Evolutionary conservation across 1,140 invertebrate genomes (phyloP).

Genomic region (Lerema accius): DNA sequence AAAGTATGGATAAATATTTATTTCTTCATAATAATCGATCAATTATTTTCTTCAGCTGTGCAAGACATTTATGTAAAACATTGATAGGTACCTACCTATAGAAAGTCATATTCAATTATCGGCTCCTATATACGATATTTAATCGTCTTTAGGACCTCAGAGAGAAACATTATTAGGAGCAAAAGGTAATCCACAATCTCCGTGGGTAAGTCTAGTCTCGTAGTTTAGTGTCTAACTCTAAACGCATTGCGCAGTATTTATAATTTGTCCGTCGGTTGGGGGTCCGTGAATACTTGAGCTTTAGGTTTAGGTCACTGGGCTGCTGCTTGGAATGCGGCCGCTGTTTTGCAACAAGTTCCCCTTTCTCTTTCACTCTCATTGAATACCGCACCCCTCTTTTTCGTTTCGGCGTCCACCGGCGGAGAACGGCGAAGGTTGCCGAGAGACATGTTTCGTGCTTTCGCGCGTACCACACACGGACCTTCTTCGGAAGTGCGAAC

Average conservation of each 20-base stretch:
- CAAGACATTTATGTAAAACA: too few species aligned
- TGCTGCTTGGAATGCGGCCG: constrained; percentile 68
- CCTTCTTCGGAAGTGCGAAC: constrained; percentile 63
- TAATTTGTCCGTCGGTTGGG: constrained; percentile 10
- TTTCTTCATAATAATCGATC: too few species aligned
- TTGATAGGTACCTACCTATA: too few species aligned
- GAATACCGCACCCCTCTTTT: constrained; percentile 35
- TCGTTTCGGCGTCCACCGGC: constrained; percentile 35
- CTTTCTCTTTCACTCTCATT: constrained; percentile 53
- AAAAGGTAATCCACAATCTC: too few species aligned
- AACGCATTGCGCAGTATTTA: not conserved
- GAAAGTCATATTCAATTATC: too few species aligned
- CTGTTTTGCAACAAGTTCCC: constrained; percentile 74
- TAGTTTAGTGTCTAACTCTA: too few species aligned
- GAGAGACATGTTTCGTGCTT: constrained; percentile 31
- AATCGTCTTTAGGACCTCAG: too few species aligned
- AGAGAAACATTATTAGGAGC: too few species aligned
- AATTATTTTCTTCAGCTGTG: too few species aligned
- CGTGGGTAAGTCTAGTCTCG: too few species aligned
- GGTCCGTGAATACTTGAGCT: constrained; percentile 33
- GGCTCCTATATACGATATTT: too few species aligned
- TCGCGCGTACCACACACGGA: constrained; percentile 39
- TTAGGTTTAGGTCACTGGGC: constrained; percentile 76
- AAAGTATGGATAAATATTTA: too few species aligned
- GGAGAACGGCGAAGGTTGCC: constrained; percentile 38